phyloP scores from a whole-genome alignment of 2,888 invertebrate species.

The Nemotelus nigrinus region DNA sequence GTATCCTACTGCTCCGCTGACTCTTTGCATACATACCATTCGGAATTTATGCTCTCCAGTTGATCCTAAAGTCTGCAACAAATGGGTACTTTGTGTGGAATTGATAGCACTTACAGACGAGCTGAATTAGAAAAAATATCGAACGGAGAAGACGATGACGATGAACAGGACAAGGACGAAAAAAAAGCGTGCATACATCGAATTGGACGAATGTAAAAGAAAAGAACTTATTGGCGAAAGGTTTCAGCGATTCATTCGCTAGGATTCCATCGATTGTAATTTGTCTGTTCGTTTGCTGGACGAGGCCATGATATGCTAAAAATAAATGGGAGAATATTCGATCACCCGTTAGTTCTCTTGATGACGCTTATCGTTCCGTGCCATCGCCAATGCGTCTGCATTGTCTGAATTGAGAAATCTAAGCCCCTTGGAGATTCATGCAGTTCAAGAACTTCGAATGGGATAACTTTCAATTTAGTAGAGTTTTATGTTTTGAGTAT shows the following conservation, averaged over 20 bases:
- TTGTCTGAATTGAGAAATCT: background rate
- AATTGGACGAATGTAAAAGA: background rate
- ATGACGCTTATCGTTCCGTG: background rate
- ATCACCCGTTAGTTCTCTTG: background rate
- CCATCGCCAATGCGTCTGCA: constrained; percentile 1
- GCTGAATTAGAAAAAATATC: background rate
- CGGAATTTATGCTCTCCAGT: constrained; percentile 31
- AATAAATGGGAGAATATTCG: background rate
- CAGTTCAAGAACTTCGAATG: constrained; percentile 1
- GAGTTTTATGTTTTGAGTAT: background rate
- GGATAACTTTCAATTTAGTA: constrained; percentile 3
- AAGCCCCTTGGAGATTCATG: background rate
- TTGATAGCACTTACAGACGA: constrained; percentile 16
- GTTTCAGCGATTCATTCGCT: background rate
- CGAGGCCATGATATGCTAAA: background rate
- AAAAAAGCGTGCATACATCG: too few species aligned
- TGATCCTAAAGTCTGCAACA: constrained; percentile 31
- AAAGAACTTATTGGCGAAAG: constrained; percentile 23
- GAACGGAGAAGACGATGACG: too few species aligned
- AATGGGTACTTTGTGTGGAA: constrained; percentile 37
- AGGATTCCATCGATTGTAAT: background rate
- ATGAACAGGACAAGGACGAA: too few species aligned
- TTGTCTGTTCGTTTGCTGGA: background rate
- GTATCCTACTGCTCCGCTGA: background rate
- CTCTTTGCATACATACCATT: constrained; percentile 11